A percentile compares a stretch with the other conserved stretches of the same genome.
These are phyloP conservation scores for Zosterops borbonicus DNA, from an alignment of 2,113 vertebrate species.

Conservation along the genomic window DNA sequence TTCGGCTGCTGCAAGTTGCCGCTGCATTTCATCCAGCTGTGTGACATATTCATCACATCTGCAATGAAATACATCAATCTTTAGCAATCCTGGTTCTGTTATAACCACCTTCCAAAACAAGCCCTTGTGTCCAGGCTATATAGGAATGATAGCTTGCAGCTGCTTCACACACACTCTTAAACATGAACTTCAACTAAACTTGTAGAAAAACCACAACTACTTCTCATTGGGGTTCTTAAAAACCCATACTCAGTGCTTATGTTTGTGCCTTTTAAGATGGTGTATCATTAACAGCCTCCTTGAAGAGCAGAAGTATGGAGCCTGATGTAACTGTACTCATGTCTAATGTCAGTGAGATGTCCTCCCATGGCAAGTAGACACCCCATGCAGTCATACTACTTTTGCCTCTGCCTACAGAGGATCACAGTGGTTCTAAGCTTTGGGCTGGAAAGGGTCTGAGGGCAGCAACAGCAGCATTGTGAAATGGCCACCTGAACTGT, in stretches of 20 bases:
- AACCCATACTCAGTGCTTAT: neutral
- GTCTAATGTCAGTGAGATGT: neutral
- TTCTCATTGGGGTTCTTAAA: neutral
- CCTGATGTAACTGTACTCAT: neutral
- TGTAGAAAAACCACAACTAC: neutral
- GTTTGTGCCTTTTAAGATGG: neutral
- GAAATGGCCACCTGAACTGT: neutral
- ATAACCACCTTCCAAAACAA: neutral
- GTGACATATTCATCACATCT: constrained; percentile 97
- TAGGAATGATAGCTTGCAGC: neutral
- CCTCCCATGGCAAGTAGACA: fast-evolving
- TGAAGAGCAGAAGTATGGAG: neutral
- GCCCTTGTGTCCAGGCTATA: fast-evolving
- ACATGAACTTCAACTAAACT: neutral
- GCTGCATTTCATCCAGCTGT: constrained; percentile 97
- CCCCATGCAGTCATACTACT: neutral
- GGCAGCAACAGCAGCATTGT: neutral
- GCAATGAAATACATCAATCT: neutral
- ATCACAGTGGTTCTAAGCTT: neutral
- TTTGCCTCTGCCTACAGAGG: neutral
- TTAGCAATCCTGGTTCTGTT: neutral
- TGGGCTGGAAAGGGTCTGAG: neutral
- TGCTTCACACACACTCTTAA: neutral
- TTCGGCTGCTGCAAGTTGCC: constrained; percentile 93
- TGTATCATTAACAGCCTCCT: neutral